Base-by-base conservation (phyloP, 1,140 invertebrate genomes). In the Pogonomyrmex barbatus region DNA sequence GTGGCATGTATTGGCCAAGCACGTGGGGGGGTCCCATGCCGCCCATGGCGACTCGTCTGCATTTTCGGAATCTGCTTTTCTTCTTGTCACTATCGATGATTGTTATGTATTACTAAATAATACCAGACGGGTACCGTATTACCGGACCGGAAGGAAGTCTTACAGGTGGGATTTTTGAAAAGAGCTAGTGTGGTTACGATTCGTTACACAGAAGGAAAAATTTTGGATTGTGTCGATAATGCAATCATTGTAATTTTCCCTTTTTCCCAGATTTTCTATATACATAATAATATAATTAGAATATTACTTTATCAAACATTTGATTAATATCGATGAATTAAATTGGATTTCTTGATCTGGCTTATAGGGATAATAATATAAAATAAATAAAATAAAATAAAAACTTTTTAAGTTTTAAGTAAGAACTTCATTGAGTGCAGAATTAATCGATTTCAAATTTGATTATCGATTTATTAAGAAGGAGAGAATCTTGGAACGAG, bases 21-120 rank as follows among this genome's bases (percentile, higher is more conserved):
- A 91, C 87, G 52, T 91, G 90, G 91, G 89, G 24, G 89, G 90
- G 91, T 91, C 91, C 65, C 12, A 60, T 90, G 63, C 91, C 91
- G 92, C 90, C 91, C 92, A 91, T 90, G 88, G 62, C n/a, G 87
- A 65, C 14, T 14, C 10, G 54, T 56, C 73, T 68, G 14, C n/a
- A 54, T 52, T 83, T 65, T 52, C 71, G 50, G 30, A 85, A 90
- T 85, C 84, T 87, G 78, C 45, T 81, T 62, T 84, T 62, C 87
- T 58, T 86, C 86, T 83, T 14, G 9, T 42, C 42, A 0, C 6
- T 36, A 39, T 65, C n/a, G 62, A 65, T 54, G 1, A 39, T 10
- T 77, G 65, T 10, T 50, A 54, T 9, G 17, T 12, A 65, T 63
- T 60, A 50, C 4, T 50, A 50, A 30, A 83, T 14, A 73, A 56